Conservation (phyloP, 2,113 vertebrate species). For the Oriolus oriolus region DNA sequence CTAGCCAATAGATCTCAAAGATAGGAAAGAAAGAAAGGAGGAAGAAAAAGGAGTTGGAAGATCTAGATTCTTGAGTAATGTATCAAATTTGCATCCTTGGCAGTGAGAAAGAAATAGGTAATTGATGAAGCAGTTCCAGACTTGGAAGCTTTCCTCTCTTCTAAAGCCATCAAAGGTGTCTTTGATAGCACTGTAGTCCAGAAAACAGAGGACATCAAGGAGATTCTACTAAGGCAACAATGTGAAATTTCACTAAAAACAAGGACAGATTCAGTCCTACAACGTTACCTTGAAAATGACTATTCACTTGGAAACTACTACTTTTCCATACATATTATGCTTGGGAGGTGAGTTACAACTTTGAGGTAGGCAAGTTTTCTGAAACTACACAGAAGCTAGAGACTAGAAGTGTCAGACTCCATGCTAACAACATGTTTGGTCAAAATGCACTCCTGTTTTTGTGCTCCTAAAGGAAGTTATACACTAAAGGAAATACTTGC, state of each 20-base stretch:
- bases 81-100: conserved; percentile 25
- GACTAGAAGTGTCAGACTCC: neutral
- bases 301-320: neutral
- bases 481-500: conserved; percentile 12
- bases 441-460: neutral
- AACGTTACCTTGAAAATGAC: neutral
- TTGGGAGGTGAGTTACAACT: neutral
- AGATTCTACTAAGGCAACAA: neutral
- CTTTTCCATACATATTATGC: neutral
- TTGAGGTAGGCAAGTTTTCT: neutral
- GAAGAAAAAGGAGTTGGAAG: neutral
- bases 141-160: conserved; percentile 15
- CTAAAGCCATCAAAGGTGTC: conserved; percentile 30
- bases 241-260: neutral
- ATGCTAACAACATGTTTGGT: neutral
- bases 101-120: conserved; percentile 19
- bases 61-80: neutral
- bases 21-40: neutral
- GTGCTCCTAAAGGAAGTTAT: conserved; percentile 6
- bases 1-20: neutral
- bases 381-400: neutral
- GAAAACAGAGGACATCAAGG: neutral
- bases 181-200: neutral
- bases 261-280: neutral
- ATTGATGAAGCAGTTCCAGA: conserved; percentile 21